A percentile compares a stretch with the other conserved stretches of the same genome.
phyloP scores from a whole-genome alignment of 1,140 invertebrate genomes.

The Bombus huntii region DNA sequence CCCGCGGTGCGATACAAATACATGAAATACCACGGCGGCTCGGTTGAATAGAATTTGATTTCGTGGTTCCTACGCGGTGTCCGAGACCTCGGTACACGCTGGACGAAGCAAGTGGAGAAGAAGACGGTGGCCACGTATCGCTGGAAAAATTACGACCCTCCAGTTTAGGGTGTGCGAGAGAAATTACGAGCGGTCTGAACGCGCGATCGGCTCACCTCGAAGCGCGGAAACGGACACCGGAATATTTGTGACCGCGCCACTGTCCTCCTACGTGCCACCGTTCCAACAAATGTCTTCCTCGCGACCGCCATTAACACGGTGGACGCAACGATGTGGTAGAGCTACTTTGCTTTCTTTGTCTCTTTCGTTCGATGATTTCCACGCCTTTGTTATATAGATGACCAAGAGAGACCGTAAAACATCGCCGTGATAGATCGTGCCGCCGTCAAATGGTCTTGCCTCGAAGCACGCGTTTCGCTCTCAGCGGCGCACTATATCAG shows the following conservation, averaged over 20 bases:
- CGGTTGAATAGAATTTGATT: constrained; percentile 44
- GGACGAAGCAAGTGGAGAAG: not conserved
- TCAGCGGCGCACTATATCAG: not conserved
- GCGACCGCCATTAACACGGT: constrained; percentile 22
- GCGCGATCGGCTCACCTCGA: constrained; percentile 44
- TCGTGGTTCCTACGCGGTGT: constrained; percentile 24
- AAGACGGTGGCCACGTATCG: constrained; percentile 3
- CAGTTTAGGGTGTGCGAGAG: constrained; percentile 44
- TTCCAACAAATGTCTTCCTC: constrained; percentile 62
- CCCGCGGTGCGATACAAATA: constrained; percentile 27
- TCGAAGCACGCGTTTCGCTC: not conserved
- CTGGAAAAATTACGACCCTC: constrained; percentile 41
- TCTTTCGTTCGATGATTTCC: not conserved
- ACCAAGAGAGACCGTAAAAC: not conserved
- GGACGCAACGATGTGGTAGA: not conserved
- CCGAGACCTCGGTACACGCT: not conserved
- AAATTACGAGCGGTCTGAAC: constrained; percentile 43
- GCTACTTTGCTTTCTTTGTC: constrained; percentile 1
- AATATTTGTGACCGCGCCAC: constrained; percentile 57
- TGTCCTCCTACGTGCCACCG: constrained; percentile 66
- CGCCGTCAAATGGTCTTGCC: not conserved
- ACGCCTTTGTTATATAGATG: not conserved
- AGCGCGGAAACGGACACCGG: constrained; percentile 63
- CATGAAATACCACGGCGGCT: not conserved
- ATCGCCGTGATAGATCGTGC: not conserved